Percentiles rank a stretch among this genome's conserved stretches.
These are phyloP conservation scores for Cirrhinus mrigala DNA, from an alignment of 2,797 vertebrate species.

Conservation along the genomic window DNA sequence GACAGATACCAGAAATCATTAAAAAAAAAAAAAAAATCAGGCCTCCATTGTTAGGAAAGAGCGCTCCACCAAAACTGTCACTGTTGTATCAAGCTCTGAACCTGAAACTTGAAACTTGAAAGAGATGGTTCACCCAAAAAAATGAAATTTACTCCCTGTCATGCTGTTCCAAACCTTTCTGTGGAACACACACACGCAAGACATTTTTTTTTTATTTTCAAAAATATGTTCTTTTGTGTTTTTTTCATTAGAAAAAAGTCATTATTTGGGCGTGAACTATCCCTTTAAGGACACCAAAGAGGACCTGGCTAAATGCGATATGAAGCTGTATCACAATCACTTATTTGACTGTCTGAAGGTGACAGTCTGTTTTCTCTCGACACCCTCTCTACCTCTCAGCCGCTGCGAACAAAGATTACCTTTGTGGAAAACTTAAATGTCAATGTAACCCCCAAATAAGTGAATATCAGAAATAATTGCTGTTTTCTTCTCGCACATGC, in stretches of 20 bases:
- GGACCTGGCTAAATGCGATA: conserved; percentile 30
- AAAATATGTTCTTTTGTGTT: neutral
- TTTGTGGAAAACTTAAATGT: conserved; percentile 89
- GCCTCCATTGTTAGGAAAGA: conserved; percentile 36
- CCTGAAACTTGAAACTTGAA: neutral
- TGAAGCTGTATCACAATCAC: conserved; percentile 46
- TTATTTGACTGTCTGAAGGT: conserved; percentile 43
- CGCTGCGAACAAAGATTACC: conserved; percentile 82
- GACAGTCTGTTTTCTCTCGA: conserved; percentile 54
- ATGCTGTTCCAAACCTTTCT: neutral
- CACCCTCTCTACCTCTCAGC: conserved; percentile 48
- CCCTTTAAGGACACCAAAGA: conserved; percentile 20
- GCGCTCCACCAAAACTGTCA: conserved; percentile 2
- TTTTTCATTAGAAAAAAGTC: neutral
- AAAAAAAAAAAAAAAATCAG: conserved; percentile 12
- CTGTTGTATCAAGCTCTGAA: conserved; percentile 14
- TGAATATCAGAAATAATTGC: conserved; percentile 99
- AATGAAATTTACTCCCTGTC: neutral
- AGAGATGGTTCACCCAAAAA: neutral
- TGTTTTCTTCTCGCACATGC: conserved; percentile 93
- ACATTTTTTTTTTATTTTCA: neutral
- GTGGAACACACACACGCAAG: neutral
- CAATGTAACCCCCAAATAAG: conserved; percentile 96
- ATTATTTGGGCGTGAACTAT: neutral
- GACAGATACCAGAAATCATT: neutral